Evolutionary conservation across 1,140 invertebrate species (phyloP).

Genomic region (Drosophila biarmipes): DNA sequence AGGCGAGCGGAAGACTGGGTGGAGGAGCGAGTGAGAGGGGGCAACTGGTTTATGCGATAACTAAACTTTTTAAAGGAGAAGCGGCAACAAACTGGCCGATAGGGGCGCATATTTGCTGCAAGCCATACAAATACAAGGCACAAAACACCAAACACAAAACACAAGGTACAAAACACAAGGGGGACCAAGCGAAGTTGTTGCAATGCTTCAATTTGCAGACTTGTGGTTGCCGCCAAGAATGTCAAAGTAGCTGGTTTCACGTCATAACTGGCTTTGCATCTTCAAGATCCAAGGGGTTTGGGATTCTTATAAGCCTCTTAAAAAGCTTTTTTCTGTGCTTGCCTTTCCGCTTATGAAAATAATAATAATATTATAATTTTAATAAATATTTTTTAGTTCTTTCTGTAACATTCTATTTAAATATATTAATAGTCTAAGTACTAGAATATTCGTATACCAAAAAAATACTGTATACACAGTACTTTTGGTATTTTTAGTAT

Average conservation of each 20-base stretch:
- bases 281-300: not conserved
- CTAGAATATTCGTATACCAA: too few species aligned
- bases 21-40: not conserved
- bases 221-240: conserved; percentile 51
- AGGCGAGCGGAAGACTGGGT: conserved; percentile 7
- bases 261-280: not conserved
- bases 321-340: too few species aligned
- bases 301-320: not conserved
- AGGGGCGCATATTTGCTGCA: conserved; percentile 80
- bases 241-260: conserved; percentile 1
- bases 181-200: conserved; percentile 49
- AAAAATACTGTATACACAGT: too few species aligned
- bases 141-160: conserved; percentile 5
- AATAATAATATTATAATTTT: too few species aligned
- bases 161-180: conserved; percentile 5
- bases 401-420: too few species aligned
- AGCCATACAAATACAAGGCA: conserved; percentile 74
- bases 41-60: conserved; percentile 55
- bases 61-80: conserved; percentile 14
- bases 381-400: not conserved
- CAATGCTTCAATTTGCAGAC: conserved; percentile 75
- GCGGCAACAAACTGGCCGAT: conserved; percentile 61
- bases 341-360: not conserved
- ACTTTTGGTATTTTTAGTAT: too few species aligned
- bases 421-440: too few species aligned